phyloP scores from a whole-genome alignment of 2,888 invertebrate genomes.

The Thecocarcelia acutangulata region DNA sequence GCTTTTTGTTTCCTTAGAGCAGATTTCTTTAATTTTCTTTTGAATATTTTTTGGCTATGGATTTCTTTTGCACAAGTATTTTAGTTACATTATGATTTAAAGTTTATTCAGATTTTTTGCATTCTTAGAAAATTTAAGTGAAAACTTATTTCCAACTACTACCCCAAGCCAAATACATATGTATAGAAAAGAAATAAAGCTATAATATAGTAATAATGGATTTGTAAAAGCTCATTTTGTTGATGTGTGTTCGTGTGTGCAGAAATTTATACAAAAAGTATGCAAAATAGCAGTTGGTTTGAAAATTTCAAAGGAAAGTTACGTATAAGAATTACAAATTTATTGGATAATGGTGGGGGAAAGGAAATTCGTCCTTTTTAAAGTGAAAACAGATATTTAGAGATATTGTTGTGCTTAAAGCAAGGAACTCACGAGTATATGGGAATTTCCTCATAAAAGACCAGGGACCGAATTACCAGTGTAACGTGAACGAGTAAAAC shows the following conservation, averaged over 20 bases:
- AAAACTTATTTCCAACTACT: conserved; percentile 32
- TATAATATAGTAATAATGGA: conserved; percentile 11
- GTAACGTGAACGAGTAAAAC: too few species aligned
- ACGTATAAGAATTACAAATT: background rate
- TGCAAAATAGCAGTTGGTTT: conserved; percentile 14
- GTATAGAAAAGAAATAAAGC: background rate
- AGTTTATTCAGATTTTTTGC: conserved; percentile 8
- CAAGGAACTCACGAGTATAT: too few species aligned
- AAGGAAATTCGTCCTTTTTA: too few species aligned
- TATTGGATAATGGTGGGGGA: background rate
- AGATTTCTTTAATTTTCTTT: too few species aligned
- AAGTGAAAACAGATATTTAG: too few species aligned
- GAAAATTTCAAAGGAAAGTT: conserved; percentile 10
- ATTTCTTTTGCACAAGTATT: background rate
- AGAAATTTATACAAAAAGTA: background rate
- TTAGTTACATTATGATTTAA: background rate
- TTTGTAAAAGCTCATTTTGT: background rate
- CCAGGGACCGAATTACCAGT: too few species aligned
- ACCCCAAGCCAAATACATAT: background rate
- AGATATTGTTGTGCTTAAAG: too few species aligned
- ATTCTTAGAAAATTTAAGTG: conserved; percentile 18
- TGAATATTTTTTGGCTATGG: conserved; percentile 2
- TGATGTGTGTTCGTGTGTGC: background rate
- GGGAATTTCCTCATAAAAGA: too few species aligned
- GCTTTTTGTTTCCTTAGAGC: too few species aligned